These are phyloP conservation scores for Zoanthus solanderi DNA, from an alignment of 92 coral and sea anemone genomes.

Conservation along the genomic window DNA sequence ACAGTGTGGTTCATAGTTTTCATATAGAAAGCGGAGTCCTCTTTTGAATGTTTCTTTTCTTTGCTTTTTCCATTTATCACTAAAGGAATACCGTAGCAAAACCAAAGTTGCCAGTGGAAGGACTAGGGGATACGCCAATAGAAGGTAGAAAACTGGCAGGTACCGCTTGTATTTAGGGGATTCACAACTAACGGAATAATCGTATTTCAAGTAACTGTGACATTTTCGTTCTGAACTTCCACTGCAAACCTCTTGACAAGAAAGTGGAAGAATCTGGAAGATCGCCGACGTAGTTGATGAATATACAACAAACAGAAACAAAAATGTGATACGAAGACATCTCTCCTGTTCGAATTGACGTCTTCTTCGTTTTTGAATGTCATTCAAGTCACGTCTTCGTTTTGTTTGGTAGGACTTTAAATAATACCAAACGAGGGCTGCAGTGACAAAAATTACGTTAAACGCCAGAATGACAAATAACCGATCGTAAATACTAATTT, in stretches of 20 bases:
- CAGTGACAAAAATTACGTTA: constrained; percentile 23
- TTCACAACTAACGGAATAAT: constrained; percentile 64
- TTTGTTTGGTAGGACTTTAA: not conserved
- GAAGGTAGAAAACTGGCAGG: constrained; percentile 4
- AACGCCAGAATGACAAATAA: constrained; percentile 41
- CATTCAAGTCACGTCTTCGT: not conserved
- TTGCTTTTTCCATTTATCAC: not conserved
- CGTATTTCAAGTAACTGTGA: constrained; percentile 61
- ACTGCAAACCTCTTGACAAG: constrained; percentile 68
- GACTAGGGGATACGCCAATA: constrained; percentile 34
- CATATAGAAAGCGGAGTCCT: constrained; percentile 70
- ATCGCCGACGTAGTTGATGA: constrained; percentile 63
- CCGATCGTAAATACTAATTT: constrained; percentile 56
- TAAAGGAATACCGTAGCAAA: constrained; percentile 32
- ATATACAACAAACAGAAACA: constrained; percentile 62
- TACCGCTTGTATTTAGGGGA: constrained; percentile 57
- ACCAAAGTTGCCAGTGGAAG: constrained; percentile 46
- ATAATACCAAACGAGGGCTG: constrained; percentile 38
- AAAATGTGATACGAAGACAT: constrained; percentile 49
- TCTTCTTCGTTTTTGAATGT: not conserved
- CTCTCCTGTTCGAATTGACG: constrained; percentile 17
- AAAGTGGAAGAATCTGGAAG: constrained; percentile 52
- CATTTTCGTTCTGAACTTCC: constrained; percentile 28
- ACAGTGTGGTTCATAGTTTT: constrained; percentile 60
- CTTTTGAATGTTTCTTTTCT: constrained; percentile 5